A percentile compares a stretch with the other conserved stretches of the same genome.
Evolutionary conservation across 2,888 invertebrate species (phyloP).

Genomic region (Euplagia quadripunctaria): DNA sequence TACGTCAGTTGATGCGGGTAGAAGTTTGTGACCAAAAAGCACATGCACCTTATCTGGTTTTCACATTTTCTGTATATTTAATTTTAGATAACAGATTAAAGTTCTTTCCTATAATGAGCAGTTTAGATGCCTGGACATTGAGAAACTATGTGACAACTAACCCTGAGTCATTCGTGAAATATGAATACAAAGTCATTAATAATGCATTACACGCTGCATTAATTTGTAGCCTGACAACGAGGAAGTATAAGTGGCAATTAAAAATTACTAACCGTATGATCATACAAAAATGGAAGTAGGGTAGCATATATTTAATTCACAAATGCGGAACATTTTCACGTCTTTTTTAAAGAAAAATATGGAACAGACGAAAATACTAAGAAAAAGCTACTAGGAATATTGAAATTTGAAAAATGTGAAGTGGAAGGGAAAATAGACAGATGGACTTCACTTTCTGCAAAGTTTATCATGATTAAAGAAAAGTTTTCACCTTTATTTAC

Average conservation of each 20-base stretch:
- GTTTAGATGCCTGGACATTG: not conserved
- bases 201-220: constrained; percentile 7
- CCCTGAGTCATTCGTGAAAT: not conserved
- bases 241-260: constrained; percentile 40
- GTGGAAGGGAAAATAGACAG: too few species aligned
- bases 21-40: too few species aligned
- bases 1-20: too few species aligned
- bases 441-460: too few species aligned
- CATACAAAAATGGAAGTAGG: constrained; percentile 31
- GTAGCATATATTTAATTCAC: constrained; percentile 24
- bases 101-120: not conserved
- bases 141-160: not conserved
- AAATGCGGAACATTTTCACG: not conserved
- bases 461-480: too few species aligned
- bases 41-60: too few species aligned
- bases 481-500: too few species aligned
- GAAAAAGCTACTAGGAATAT: too few species aligned
- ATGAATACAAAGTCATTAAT: not conserved
- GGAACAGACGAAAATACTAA: too few species aligned
- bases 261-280: constrained; percentile 37
- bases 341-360: not conserved
- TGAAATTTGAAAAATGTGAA: too few species aligned
- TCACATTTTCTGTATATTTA: not conserved
- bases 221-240: constrained; percentile 22
- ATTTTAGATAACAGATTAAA: not conserved